phyloP scores from a whole-genome alignment of 2,888 invertebrate genomes.

The Diogma glabrata region DNA sequence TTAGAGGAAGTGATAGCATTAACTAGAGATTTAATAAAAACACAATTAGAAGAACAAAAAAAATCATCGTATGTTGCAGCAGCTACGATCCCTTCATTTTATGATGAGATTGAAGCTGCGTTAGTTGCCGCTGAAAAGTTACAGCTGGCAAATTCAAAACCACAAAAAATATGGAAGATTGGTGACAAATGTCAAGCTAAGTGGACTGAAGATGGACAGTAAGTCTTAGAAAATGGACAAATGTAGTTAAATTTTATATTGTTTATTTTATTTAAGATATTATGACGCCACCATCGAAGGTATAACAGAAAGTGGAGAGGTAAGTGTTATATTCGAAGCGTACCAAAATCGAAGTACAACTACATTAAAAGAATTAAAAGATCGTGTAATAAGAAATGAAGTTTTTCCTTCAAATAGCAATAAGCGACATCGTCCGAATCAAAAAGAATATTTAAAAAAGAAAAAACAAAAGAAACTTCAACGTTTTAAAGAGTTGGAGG shows the following conservation, averaged over 20 bases:
- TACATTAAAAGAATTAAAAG: constrained; percentile 53
- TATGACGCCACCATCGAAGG: constrained; percentile 87
- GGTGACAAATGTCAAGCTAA: constrained; percentile 89
- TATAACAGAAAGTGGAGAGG: constrained; percentile 66
- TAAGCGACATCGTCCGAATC: constrained; percentile 54
- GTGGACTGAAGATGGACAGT: constrained; percentile 87
- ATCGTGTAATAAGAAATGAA: constrained; percentile 38
- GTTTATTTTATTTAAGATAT: constrained; percentile 49
- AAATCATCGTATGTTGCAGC: constrained; percentile 44
- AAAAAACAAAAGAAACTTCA: constrained; percentile 92
- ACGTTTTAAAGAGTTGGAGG: constrained; percentile 88
- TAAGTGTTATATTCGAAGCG: constrained; percentile 83
- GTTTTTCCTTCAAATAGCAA: constrained; percentile 37
- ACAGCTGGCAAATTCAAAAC: constrained; percentile 25
- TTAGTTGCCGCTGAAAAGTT: constrained; percentile 51
- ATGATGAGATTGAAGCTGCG: constrained; percentile 62
- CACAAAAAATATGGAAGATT: constrained; percentile 64
- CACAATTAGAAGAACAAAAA: constrained; percentile 63
- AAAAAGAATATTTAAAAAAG: constrained; percentile 88
- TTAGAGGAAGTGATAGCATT: constrained; percentile 90
- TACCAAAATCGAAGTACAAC: constrained; percentile 77
- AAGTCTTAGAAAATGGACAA: too few species aligned
- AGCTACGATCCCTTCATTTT: constrained; percentile 38
- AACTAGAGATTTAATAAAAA: constrained; percentile 77
- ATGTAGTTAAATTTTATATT: too few species aligned